A percentile compares a stretch with the other conserved stretches of the same genome.
Conservation (phyloP, 1,140 invertebrate genomes). For the Spodoptera frugiperda region DNA sequence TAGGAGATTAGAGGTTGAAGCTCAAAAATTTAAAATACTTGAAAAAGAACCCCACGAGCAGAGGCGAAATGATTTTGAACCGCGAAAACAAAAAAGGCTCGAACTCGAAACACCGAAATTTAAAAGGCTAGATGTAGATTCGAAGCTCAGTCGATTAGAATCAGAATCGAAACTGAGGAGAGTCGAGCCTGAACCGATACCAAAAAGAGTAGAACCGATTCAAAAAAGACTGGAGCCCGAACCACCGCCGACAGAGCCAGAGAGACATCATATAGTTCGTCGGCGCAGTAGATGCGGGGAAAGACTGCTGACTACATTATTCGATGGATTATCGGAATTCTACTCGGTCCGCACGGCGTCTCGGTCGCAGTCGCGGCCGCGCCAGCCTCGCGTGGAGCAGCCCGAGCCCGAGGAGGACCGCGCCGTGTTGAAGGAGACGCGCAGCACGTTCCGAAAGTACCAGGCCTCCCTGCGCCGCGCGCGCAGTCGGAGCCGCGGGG, state of each 20-base stretch:
- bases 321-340: conserved; percentile 94
- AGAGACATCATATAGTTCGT: conserved; percentile 66
- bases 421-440: conserved; percentile 78
- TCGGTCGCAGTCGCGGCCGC: conserved; percentile 76
- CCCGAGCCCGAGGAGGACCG: conserved; percentile 69
- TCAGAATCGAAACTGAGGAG: not conserved
- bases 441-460: conserved; percentile 79
- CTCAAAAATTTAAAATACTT: conserved; percentile 3
- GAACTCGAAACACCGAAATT: conserved; percentile 7
- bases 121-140: conserved; percentile 4
- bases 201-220: not conserved
- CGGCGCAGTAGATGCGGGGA: conserved; percentile 76
- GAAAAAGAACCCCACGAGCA: conserved; percentile 2
- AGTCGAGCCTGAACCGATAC: not conserved
- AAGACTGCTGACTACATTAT: conserved; percentile 89
- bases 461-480: conserved; percentile 63
- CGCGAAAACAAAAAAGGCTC: conserved; percentile 12
- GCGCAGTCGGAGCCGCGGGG: conserved; percentile 7
- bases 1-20: not conserved
- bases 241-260: conserved; percentile 48
- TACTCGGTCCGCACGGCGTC: conserved; percentile 89
- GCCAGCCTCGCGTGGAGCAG: conserved; percentile 65
- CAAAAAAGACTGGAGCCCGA: conserved; percentile 3
- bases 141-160: conserved; percentile 3
- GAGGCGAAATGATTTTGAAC: not conserved